Evolutionary conservation across 1,140 invertebrate species (phyloP), one percentile per base, ranked within the genome.

Genomic region (Araneus ventricosus): DNA sequence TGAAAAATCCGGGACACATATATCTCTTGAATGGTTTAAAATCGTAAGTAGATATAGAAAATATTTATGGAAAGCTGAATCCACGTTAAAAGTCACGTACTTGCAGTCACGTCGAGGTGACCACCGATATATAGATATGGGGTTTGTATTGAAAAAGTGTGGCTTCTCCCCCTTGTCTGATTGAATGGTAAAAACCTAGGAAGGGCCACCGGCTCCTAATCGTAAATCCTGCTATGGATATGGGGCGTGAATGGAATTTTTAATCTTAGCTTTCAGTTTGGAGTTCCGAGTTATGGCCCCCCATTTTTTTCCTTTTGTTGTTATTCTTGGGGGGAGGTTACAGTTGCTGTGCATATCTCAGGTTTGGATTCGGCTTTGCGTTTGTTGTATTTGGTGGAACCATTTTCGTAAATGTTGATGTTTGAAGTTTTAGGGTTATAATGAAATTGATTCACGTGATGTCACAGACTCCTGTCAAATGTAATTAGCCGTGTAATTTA

Each of bases 151-250:
- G 30, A 45, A 45, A 61, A 63, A 39, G 90, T 30, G 89, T n/a
- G 8, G 27, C n/a, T 75, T 91, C 39, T 70, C 41, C 45, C 22
- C 8, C 34, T 57, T 79, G 87, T 93, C 86, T 93, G 92, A 80
- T 88, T 93, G 92, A 87, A 93, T 93, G 92, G 57, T 80, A 86
- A 92, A 39, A 84, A 84, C 37, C 59, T 24, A 6, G 63, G 34
- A 52, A 27, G 52, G 84, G 45, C 61, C 85, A 22, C 45, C 22
- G 34, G 4, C 24, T 37, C 85, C 75, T 87, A 88, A 88, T 87
- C 84, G 67, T 61, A 88, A 88, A 93, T 93, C 92, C 92, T 30
- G 92, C 63, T 88, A 93, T 93, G 92, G 92, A 93, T 93, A 80
- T 63, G 84, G 34, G 45, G 14, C 92, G 92, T 88, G 86, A 41